Conservation (phyloP, 2,888 invertebrate species). For the Chloromyia formosa region DNA sequence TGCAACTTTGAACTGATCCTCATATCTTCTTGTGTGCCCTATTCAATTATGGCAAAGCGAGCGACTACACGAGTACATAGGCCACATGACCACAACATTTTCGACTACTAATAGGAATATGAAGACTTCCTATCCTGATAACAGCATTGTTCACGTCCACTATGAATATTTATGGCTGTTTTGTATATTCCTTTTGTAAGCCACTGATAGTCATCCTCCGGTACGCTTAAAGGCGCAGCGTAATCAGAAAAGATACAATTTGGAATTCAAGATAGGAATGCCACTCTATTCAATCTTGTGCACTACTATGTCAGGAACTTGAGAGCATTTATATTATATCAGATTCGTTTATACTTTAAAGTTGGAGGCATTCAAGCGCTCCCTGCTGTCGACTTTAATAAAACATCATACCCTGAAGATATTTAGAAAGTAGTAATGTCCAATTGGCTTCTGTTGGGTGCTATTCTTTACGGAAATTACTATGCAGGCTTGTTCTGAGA, state of each 20-base stretch:
- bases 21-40: background rate
- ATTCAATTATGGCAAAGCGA: background rate
- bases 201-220: background rate
- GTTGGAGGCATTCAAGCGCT: background rate
- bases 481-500: constrained; percentile 2
- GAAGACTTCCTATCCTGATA: constrained; percentile 16
- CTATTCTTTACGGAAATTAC: constrained; percentile 3
- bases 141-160: constrained; percentile 27
- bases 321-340: no score
- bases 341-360: no score
- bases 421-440: constrained; percentile 31
- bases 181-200: background rate
- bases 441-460: background rate
- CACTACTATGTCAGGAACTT: background rate
- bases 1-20: background rate
- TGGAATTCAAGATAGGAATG: constrained; percentile 17
- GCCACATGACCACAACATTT: background rate
- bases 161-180: constrained; percentile 32
- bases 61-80: no score
- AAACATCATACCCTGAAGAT: constrained; percentile 10
- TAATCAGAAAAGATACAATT: constrained; percentile 32
- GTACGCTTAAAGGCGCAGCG: background rate
- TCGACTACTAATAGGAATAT: constrained; percentile 15
- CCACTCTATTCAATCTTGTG: background rate
- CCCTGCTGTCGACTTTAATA: background rate